Base-by-base conservation (phyloP, 2,888 invertebrate species). In the Idaea straminata region DNA sequence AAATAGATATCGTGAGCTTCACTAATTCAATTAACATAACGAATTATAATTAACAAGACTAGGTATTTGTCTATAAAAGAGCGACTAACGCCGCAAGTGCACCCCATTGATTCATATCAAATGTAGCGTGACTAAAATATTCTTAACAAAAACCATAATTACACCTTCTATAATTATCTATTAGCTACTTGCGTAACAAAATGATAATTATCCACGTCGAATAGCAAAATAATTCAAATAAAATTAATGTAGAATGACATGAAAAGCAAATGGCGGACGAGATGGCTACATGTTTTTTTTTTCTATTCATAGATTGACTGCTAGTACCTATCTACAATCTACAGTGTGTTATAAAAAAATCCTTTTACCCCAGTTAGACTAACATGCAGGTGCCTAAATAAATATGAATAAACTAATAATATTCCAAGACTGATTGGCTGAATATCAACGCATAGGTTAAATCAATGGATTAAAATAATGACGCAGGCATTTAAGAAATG, bases 251-350 rank as follows among this genome's bases (percentile, higher is more conserved):
- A 13, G 47, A 47, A 47, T 10, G 47, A 47, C 47, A 47, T 47
- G 47, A 47, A 47, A 47, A 47, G 34, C 2, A 16, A 10, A 62
- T 62, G 15, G 61, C 15, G 16, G 15, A 35, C 72, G 47, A 13
- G 13, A 13, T 47, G 47, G 47, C 10, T 47, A 47, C 73, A 72
- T 74, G 73, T 79, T 79, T 85, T 83, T 79, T 85, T 83, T 79
- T 77, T 74, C 72, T 79, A 77, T 72, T 77, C 76, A 74, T 65
- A 65, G 77, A 68, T 70, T 67, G 69, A 66, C 69, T 70, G 47
- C 47, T 13, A 10, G 47, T 38, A 47, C 10, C 47, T 36, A 36
- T 36, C 36, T 47, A 47, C 13, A 47, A 7, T 13, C 10, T 13
- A 47, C 25, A 25, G 25, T 25, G 25, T 25, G 25, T 25, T 2